Evolutionary conservation across 2,888 invertebrate species (phyloP).

Genomic region (Drosophila nigritarsus): DNA sequence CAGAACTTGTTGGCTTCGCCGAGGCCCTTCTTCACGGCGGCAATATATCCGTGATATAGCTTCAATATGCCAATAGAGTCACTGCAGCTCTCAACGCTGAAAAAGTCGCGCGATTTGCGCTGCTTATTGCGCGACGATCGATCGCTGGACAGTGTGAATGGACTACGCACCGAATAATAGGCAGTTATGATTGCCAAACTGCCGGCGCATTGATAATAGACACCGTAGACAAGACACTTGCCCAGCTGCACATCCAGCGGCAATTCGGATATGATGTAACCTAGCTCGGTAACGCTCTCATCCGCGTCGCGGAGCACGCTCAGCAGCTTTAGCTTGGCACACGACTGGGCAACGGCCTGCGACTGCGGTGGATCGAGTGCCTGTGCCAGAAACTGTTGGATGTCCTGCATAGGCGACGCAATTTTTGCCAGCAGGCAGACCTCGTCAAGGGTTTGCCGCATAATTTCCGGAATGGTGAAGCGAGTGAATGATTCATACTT

Average conservation of each 20-base stretch:
- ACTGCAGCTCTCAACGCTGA: slow-evolving; percentile 91
- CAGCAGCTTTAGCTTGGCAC: slow-evolving; percentile 89
- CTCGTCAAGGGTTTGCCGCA: slow-evolving; percentile 94
- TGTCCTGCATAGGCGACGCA: slow-evolving; percentile 90
- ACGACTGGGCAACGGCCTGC: slow-evolving; percentile 91
- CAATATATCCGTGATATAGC: slow-evolving; percentile 92
- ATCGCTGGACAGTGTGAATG: slow-evolving; percentile 91
- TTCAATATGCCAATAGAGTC: slow-evolving; percentile 95
- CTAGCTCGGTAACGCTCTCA: slow-evolving; percentile 95
- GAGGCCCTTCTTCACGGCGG: slow-evolving; percentile 83
- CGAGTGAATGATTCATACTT: slow-evolving; percentile 89
- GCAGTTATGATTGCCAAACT: slow-evolving; percentile 96
- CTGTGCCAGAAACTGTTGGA: slow-evolving; percentile 92
- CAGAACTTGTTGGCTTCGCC: slow-evolving; percentile 60
- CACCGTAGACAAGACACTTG: slow-evolving; percentile 95
- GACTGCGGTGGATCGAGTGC: slow-evolving; percentile 95
- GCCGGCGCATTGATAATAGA: slow-evolving; percentile 96
- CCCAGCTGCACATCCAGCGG: slow-evolving; percentile 96
- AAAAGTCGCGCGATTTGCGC: slow-evolving; percentile 88
- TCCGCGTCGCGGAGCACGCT: slow-evolving; percentile 90
- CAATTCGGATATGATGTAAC: slow-evolving; percentile 94
- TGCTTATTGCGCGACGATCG: slow-evolving; percentile 86
- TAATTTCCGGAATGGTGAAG: slow-evolving; percentile 94
- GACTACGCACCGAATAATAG: slow-evolving; percentile 91
- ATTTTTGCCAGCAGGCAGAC: slow-evolving; percentile 95